These are phyloP conservation scores for Deroplatys truncata DNA, from an alignment of 2,888 invertebrate species.

Conservation along the genomic window DNA sequence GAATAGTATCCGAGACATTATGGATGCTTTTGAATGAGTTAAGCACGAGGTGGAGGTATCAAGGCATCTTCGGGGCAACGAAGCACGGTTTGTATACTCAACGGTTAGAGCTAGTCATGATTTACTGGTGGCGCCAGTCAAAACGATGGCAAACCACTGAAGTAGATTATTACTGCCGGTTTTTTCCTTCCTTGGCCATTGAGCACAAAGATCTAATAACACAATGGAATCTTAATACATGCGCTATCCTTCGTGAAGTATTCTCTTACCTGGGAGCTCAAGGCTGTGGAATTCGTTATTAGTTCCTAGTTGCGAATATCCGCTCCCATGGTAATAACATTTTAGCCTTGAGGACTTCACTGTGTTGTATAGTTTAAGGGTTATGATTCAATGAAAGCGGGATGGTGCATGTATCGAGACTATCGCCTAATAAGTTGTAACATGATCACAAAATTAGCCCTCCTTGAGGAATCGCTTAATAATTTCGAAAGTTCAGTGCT, in stretches of 20 bases:
- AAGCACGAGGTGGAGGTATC: too few species aligned
- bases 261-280: background rate
- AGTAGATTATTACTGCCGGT: background rate
- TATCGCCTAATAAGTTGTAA: too few species aligned
- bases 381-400: too few species aligned
- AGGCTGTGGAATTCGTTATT: background rate
- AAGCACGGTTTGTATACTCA: background rate
- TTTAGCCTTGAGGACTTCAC: background rate
- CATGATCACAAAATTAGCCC: too few species aligned
- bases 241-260: background rate
- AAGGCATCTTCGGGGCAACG: background rate
- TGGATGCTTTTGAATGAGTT: too few species aligned
- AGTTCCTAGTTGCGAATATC: background rate
- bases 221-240: background rate
- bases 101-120: background rate
- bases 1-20: too few species aligned
- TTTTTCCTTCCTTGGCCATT: background rate
- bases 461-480: too few species aligned
- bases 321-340: background rate
- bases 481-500: too few species aligned
- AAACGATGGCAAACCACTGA: background rate
- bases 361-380: too few species aligned
- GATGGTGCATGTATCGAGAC: accelerated
- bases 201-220: background rate
- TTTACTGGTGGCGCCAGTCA: background rate